These are phyloP conservation scores for Otocyon megalotis DNA, from an alignment of 2,113 vertebrate genomes.

Conservation along the genomic window DNA sequence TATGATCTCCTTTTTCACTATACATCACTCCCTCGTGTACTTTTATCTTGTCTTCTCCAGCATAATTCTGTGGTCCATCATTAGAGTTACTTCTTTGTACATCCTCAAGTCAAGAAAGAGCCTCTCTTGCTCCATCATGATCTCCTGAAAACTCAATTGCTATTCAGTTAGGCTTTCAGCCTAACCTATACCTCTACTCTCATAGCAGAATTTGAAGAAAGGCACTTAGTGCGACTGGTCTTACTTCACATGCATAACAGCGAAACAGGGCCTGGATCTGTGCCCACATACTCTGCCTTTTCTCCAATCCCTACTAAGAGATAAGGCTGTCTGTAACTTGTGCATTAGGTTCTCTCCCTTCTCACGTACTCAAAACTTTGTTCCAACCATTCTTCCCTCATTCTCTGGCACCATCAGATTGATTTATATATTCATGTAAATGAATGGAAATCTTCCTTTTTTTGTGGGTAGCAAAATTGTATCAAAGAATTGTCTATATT, in stretches of 20 bases:
- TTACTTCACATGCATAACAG: neutral
- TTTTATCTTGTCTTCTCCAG: neutral
- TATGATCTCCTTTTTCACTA: neutral
- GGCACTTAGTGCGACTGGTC: neutral
- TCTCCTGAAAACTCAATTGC: neutral
- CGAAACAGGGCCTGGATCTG: neutral
- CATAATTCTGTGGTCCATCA: neutral
- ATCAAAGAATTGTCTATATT: neutral
- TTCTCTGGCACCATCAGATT: neutral
- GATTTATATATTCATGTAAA: neutral
- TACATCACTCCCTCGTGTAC: rapidly evolving
- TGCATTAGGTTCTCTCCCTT: neutral
- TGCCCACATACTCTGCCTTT: neutral
- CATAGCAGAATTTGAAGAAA: neutral
- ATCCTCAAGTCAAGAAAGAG: neutral
- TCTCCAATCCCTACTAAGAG: neutral
- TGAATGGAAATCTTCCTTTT: neutral
- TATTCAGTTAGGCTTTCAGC: neutral
- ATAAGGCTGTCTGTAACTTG: neutral
- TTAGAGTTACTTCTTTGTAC: neutral
- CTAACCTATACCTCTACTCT: neutral
- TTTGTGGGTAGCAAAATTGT: neutral
- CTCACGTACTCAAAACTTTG: neutral
- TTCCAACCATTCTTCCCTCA: neutral
- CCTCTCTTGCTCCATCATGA: neutral